phyloP scores from a whole-genome alignment of 2,888 invertebrate genomes.

The Deilephila elpenor region DNA sequence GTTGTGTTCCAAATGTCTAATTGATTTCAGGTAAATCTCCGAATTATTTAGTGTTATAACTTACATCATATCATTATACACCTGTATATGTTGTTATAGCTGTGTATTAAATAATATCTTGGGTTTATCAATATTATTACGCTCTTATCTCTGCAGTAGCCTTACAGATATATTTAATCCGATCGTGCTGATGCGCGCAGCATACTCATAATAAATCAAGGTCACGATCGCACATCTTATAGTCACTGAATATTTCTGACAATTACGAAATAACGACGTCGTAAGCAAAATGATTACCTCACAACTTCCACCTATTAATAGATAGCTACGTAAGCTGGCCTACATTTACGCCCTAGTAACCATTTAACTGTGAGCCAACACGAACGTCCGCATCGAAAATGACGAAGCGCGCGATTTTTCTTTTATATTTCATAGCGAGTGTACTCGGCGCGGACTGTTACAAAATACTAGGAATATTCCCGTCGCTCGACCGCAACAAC shows the following conservation, averaged over 20 bases:
- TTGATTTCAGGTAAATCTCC: not conserved
- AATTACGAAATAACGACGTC: conserved; percentile 73
- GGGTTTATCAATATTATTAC: conserved; percentile 30
- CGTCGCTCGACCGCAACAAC: conserved; percentile 80
- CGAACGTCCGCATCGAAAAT: conserved; percentile 61
- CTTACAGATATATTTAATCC: not conserved
- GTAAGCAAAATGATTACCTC: conserved; percentile 79
- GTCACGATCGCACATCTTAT: conserved; percentile 66
- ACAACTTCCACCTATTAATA: conserved; percentile 80
- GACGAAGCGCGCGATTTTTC: conserved; percentile 42
- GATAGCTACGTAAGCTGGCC: conserved; percentile 68
- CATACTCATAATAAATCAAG: conserved; percentile 53
- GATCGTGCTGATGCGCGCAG: not conserved
- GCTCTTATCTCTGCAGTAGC: not conserved
- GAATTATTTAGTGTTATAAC: not conserved
- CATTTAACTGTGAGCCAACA: conserved; percentile 63
- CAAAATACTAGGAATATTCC: conserved; percentile 82
- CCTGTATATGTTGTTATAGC: not conserved
- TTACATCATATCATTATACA: not conserved
- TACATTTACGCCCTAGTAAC: conserved; percentile 75
- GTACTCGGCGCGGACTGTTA: conserved; percentile 66
- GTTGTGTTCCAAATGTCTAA: not conserved
- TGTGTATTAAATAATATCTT: conserved; percentile 1
- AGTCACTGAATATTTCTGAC: conserved; percentile 74
- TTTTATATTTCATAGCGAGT: conserved; percentile 62